Percentiles rank a stretch among this genome's conserved stretches.
phyloP scores from a whole-genome alignment of 2,797 vertebrate genomes.

The Crocidura indochinensis region DNA sequence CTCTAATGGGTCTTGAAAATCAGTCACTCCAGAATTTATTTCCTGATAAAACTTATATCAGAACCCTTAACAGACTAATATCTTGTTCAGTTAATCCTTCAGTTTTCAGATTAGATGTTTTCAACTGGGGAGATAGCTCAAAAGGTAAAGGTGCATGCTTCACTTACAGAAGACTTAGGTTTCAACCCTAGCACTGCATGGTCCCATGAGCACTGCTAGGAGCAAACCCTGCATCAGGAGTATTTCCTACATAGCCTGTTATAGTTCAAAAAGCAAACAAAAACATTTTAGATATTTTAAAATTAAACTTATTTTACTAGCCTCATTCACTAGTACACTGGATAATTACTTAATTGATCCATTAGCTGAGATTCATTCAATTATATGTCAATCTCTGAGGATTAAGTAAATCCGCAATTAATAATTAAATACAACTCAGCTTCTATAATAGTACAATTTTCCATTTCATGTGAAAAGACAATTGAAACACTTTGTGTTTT shows the following conservation, averaged over 20 bases:
- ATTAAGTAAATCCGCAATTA: not conserved
- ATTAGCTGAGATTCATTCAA: conserved; percentile 25
- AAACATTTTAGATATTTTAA: not conserved
- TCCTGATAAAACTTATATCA: not conserved
- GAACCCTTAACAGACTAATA: not conserved
- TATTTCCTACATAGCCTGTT: too few relatives aligned
- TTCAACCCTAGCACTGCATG: not conserved
- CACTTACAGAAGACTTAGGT: not conserved
- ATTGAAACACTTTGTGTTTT: too few relatives aligned
- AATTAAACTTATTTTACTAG: conserved; percentile 45
- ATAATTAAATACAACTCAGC: too few relatives aligned
- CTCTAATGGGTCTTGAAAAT: conserved; percentile 28
- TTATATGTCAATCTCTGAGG: not conserved
- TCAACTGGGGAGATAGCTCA: not conserved
- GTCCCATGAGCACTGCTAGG: too few relatives aligned
- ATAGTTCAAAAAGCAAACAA: too few relatives aligned
- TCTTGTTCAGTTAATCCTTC: conserved; percentile 31
- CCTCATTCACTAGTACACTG: conserved; percentile 14
- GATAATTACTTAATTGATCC: conserved; percentile 12
- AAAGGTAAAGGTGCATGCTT: not conserved
- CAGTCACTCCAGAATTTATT: conserved; percentile 34
- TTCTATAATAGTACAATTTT: not conserved
- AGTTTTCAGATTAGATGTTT: not conserved
- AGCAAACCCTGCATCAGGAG: too few relatives aligned
- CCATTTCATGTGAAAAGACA: not conserved